Base-by-base conservation (phyloP, 2,888 invertebrate species). In the Hedya salicella region DNA sequence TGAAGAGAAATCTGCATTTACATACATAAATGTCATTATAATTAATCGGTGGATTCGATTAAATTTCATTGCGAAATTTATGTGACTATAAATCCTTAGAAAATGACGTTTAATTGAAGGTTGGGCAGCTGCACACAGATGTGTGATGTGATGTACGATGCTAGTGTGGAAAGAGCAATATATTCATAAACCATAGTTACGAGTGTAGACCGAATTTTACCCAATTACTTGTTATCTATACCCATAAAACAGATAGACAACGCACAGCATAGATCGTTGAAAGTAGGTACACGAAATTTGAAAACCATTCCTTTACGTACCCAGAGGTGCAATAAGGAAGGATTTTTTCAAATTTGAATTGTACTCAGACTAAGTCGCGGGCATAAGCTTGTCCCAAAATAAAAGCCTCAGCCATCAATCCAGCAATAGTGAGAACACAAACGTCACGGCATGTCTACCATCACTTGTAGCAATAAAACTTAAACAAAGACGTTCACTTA, bases 11-110 rank as follows among this genome's bases (percentile, higher is more conserved):
- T 32, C 57, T 50, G 46, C 46, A 36, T 48, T 48, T 48, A 48
- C 59, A 59, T 48, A 48, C 59, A 59, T 59, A 64, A 42, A 57
- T 42, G 44, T 57, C 64, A 57, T 64, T 56, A 57, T 57, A 57
- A 57, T 36, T 62, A 39, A 62, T 53, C 14, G 46, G 8, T 50
- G 17, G 61, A 19, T 21, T 50, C 57, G 50, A 17, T 25, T 64
- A 32, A 42, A 49, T 32, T 9, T 19, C 49, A 64, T 57, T 50
- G 57, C 32, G 9, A 64, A 57, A 57, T 57, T 50, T 44, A 50
- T 36, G 49, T 36, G 50, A 8, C 44, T 50, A 50, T 57, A 64
- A 64, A 57, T 57, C 57, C n/a, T 21, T 44, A 14, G 32, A 42
- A 30, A 57, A 57, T 50, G 50, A 8, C 13, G 42, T 50, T 44